These are phyloP conservation scores for Colletes gigas DNA, from an alignment of 1,140 invertebrate species.

Conservation along the genomic window DNA sequence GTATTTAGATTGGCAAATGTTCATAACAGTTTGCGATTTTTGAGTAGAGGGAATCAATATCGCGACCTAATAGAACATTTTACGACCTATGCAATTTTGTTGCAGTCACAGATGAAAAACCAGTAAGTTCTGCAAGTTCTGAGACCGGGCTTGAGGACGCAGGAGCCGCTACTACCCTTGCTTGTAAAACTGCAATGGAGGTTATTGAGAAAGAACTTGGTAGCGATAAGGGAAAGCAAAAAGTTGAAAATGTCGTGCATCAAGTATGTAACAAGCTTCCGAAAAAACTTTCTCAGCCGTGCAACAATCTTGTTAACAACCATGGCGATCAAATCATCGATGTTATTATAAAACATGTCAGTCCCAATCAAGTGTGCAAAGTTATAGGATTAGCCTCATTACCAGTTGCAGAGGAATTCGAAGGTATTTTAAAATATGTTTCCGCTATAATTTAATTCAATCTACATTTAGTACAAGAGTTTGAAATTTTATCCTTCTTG, in stretches of 20 bases:
- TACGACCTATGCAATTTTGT: too few relatives aligned
- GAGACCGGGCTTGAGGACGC: not conserved
- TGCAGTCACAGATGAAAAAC: too few relatives aligned
- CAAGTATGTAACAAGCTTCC: slow-evolving; percentile 89
- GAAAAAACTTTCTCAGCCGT: slow-evolving; percentile 84
- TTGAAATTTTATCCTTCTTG: too few relatives aligned
- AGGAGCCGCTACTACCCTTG: slow-evolving; percentile 79
- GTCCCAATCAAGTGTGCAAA: slow-evolving; percentile 88
- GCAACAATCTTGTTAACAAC: slow-evolving; percentile 89
- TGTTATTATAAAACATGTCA: slow-evolving; percentile 86
- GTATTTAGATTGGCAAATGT: too few relatives aligned
- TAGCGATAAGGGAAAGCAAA: slow-evolving; percentile 83
- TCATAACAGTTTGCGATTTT: too few relatives aligned
- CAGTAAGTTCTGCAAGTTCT: too few relatives aligned
- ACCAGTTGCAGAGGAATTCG: slow-evolving; percentile 62
- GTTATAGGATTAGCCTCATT: slow-evolving; percentile 85
- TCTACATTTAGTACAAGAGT: not conserved
- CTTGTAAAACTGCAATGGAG: slow-evolving; percentile 88
- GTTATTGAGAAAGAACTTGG: slow-evolving; percentile 76
- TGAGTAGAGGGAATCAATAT: too few relatives aligned
- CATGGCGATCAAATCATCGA: slow-evolving; percentile 90
- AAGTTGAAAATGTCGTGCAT: slow-evolving; percentile 88
- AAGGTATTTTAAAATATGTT: slow-evolving; percentile 61
- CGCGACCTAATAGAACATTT: too few relatives aligned
- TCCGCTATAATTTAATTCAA: slow-evolving; percentile 40